Base-by-base conservation (phyloP, 2,113 vertebrate genomes). In the Gulo gulo region DNA sequence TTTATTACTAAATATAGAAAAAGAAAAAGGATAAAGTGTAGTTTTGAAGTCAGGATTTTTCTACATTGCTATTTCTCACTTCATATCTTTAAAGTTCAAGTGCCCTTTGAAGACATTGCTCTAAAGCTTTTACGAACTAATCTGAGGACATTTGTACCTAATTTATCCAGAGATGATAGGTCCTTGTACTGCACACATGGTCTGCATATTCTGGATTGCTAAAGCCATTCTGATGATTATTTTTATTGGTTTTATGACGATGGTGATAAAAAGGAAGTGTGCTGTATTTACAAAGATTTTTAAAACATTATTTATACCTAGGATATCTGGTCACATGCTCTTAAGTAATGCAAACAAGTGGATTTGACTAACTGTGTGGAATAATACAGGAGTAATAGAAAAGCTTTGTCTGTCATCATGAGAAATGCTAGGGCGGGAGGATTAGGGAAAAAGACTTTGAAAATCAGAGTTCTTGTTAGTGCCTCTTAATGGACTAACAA, bases 391-490 rank as follows among this genome's bases (percentile, higher is more conserved):
- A 96, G 89, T 92, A 29, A 98, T 78, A 97, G 24, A 97, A 95
- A 95, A 86, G 94, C 82, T 98, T 98, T 96, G 76, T 97, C 71
- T 97, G 96, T 98, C 97, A 45, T 97, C 91, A 45, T 69, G 88
- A 98, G 80, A 91, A 95, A 88, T 34, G 11, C 2, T 18, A 85
- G 69, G 95, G 96, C 96, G 97, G 97, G 96, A 98, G 95, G 97
- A 98, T 98, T 98, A 97, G 79, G 79, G 67, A 42, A 80, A 95
- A 98, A 98, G 42, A 97, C 98, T 98, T 97, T 23, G 96, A 96
- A 98, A 98, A 98, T 94, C 98, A 97, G 86, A 98, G 97, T 97
- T 98, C 93, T 50, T 97, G 95, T 98, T 98, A 98, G 92, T 92
- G 95, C 81, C 97, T 96, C 93, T 97, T 92, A 97, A 98, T 95